Evolutionary conservation across 2,113 vertebrate species (phyloP).

Genomic region (Apodemus speciosus): DNA sequence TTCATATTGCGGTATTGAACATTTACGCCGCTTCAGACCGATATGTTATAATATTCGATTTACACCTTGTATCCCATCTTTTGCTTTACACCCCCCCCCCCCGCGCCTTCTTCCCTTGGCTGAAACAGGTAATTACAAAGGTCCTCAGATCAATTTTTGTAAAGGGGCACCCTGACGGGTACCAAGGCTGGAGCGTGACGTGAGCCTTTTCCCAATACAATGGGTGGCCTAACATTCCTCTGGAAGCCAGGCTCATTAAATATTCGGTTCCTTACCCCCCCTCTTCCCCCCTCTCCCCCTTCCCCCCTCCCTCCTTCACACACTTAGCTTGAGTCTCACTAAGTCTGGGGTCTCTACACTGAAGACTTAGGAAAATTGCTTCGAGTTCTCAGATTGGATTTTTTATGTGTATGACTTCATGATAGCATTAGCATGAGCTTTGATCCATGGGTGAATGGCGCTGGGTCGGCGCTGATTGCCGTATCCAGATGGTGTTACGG

Average conservation of each 20-base stretch:
- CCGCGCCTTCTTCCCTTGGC: conserved; percentile 35
- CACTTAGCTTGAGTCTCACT: conserved; percentile 86
- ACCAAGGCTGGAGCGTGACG: conserved; percentile 89
- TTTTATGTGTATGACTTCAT: conserved; percentile 92
- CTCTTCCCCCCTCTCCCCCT: conserved; percentile 76
- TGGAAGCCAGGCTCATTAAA: conserved; percentile 89
- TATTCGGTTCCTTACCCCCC: conserved; percentile 86
- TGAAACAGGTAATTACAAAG: conserved; percentile 89
- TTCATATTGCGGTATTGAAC: conserved; percentile 83
- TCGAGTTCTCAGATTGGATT: conserved; percentile 90
- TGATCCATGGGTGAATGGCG: conserved; percentile 94
- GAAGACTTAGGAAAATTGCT: conserved; percentile 90
- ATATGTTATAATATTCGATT: conserved; percentile 80
- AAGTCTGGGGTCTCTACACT: conserved; percentile 88
- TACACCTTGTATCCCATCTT: conserved; percentile 82
- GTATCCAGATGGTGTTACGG: conserved; percentile 98
- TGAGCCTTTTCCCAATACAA: conserved; percentile 90
- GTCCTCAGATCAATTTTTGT: conserved; percentile 89
- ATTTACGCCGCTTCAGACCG: conserved; percentile 79
- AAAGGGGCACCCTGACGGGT: conserved; percentile 89
- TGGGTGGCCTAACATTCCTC: conserved; percentile 90
- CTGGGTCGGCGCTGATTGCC: conserved; percentile 95
- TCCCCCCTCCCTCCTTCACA: conserved; percentile 80
- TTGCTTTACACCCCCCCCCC: conserved; percentile 72
- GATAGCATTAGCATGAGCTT: conserved; percentile 91